These are phyloP conservation scores for Amphimallon solstitiale DNA, from an alignment of 2,888 invertebrate genomes.

Conservation along the genomic window DNA sequence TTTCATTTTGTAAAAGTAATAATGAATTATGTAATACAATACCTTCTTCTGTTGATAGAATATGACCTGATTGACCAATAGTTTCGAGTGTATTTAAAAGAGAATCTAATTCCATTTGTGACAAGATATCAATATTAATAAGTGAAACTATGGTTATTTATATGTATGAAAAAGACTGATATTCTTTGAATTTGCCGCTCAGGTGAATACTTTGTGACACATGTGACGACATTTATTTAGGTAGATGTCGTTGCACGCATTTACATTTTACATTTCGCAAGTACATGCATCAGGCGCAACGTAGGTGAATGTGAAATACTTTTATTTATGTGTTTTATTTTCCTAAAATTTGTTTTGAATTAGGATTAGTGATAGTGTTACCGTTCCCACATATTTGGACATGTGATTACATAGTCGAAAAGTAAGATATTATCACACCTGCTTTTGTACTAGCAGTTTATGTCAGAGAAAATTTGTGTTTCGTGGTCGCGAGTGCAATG, in stretches of 20 bases:
- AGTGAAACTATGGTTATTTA: conserved; percentile 1
- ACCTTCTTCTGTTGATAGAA: conserved; percentile 78
- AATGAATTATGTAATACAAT: conserved; percentile 80
- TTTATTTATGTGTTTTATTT: conserved; percentile 45
- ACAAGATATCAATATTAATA: conserved; percentile 2
- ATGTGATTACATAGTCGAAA: conserved; percentile 48
- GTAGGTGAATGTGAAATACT: conserved; percentile 56
- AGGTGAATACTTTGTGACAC: conserved; percentile 1
- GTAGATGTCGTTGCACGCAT: conserved; percentile 37
- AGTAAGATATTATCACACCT: conserved; percentile 37
- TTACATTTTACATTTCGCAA: conserved; percentile 36
- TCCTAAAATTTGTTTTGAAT: conserved; percentile 32
- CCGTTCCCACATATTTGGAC: conserved; percentile 46
- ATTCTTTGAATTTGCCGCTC: conserved; percentile 45
- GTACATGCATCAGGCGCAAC: conserved; percentile 48
- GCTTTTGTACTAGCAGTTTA: conserved; percentile 24
- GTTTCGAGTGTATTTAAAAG: conserved; percentile 67
- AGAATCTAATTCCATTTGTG: conserved; percentile 67
- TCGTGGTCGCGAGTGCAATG: conserved; percentile 33
- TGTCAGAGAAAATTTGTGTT: conserved; percentile 32
- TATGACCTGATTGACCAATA: conserved; percentile 73
- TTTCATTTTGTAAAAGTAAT: conserved; percentile 81
- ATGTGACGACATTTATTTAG: conserved; percentile 8
- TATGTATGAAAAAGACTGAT: conserved; percentile 12
- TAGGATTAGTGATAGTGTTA: conserved; percentile 39